Evolutionary conservation across 2,113 vertebrate genomes (phyloP), one percentile per base, ranked within the genome.

Genomic region (Ctenomys sociabilis): DNA sequence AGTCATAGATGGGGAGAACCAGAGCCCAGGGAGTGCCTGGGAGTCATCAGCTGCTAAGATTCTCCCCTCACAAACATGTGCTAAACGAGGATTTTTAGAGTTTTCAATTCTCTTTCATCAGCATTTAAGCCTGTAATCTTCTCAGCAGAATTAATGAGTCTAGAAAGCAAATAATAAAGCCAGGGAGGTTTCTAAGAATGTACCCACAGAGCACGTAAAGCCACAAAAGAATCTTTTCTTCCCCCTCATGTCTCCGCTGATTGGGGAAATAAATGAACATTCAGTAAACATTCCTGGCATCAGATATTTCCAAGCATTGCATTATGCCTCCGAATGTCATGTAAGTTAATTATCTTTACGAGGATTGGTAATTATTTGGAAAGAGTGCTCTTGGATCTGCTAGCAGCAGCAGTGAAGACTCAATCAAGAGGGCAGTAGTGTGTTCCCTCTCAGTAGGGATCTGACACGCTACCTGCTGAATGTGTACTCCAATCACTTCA

Each of bases 81-180:
- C 61, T 91, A 78, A 57, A n/a, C 17, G 26, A 32, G 9, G 32
- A 37, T 70, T 54, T 80, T 63, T 45, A 28, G 61, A 68, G 24
- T 59, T 92, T 72, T 73, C 40, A 43, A 10, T 82, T 88, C 43
- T 83, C 49, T 86, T 80, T 75, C 30, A 19, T 24, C 45, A 43
- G 73, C 37, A 66, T 61, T 92, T 93, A 75, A 37, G 35, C 85
- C 52, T 95, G 90, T 93, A 90, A 94, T 87, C 85, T 92, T 77
- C 61, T 96, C 81, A 66, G 72, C 43, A 92, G 63, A 96, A 92
- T 94, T 89, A 91, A 91, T 81, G 21, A 88, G 49, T 96, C 84
- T 88, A 88, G 63, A 91, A 95, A 59, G 26, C 81, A 95, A 97
- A 93, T 77, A 95, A 91, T 86, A 84, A 86, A 80, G 28, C 70